These are phyloP conservation scores for Bos javanicus DNA, from an alignment of 2,113 vertebrate genomes.

Conservation along the genomic window DNA sequence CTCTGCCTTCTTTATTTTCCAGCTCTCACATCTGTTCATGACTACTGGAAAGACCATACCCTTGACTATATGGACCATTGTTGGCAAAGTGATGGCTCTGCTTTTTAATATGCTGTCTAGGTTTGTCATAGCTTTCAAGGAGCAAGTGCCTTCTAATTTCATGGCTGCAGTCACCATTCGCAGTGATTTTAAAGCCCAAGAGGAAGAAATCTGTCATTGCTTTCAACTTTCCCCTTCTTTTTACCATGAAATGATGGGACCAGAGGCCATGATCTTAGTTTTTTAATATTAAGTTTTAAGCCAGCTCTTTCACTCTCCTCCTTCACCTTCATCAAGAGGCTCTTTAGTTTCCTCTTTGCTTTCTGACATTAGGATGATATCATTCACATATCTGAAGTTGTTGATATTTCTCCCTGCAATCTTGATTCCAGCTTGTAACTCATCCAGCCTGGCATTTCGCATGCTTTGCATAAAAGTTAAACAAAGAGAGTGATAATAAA, in stretches of 20 bases:
- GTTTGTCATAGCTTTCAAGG: background rate
- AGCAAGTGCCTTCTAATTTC: background rate
- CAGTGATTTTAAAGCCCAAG: background rate
- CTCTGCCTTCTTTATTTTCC: background rate
- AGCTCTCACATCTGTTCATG: background rate
- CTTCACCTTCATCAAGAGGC: background rate
- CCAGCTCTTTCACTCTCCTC: background rate
- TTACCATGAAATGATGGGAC: background rate
- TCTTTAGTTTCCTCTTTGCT: background rate
- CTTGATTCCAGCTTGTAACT: background rate
- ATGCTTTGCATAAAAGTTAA: background rate
- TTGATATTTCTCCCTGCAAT: background rate
- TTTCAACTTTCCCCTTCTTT: background rate
- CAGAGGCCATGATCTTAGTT: background rate
- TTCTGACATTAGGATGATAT: background rate
- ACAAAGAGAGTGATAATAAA: background rate
- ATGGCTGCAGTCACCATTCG: background rate
- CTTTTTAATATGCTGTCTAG: background rate
- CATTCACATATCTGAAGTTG: background rate
- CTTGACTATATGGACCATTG: background rate
- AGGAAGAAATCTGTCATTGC: background rate
- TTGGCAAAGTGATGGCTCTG: background rate
- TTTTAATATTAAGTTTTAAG: background rate
- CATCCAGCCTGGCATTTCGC: background rate
- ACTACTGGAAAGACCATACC: background rate